Evolutionary conservation across 2,888 invertebrate genomes (phyloP).

Genomic region (Sicus ferrugineus): DNA sequence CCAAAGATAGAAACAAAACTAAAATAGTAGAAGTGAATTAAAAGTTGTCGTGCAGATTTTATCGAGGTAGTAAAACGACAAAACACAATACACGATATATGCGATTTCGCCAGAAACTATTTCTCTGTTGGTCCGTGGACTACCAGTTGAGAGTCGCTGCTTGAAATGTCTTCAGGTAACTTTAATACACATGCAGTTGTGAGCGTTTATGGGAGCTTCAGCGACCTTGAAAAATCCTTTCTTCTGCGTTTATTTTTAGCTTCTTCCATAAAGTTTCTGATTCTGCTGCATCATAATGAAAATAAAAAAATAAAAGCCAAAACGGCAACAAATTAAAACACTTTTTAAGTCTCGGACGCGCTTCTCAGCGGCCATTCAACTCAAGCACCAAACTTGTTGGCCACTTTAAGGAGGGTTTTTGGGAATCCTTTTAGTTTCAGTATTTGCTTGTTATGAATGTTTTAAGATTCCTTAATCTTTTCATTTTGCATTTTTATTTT

Average conservation of each 20-base stretch:
- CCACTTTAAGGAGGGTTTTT: background rate
- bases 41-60: too few relatives aligned
- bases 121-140: too few relatives aligned
- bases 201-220: conserved; percentile 33
- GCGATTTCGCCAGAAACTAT: too few relatives aligned
- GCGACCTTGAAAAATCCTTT: conserved; percentile 59
- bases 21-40: too few relatives aligned
- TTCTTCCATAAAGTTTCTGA: background rate
- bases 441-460: background rate
- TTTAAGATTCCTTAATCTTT: conserved; percentile 30
- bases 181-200: too few relatives aligned
- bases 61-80: too few relatives aligned
- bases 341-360: background rate
- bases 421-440: background rate
- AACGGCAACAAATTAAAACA: conserved; percentile 9
- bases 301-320: conserved; percentile 30
- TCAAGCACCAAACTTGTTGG: background rate
- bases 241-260: conserved; percentile 22
- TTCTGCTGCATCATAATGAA: conserved; percentile 1
- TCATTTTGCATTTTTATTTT: conserved; percentile 34
- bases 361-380: background rate
- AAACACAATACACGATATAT: too few relatives aligned
- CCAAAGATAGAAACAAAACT: too few relatives aligned
- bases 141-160: background rate
- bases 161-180: background rate